Evolutionary conservation across 2,888 invertebrate genomes (phyloP), one percentile per base, ranked within the genome.

Genomic region (Callyntrura sp.): DNA sequence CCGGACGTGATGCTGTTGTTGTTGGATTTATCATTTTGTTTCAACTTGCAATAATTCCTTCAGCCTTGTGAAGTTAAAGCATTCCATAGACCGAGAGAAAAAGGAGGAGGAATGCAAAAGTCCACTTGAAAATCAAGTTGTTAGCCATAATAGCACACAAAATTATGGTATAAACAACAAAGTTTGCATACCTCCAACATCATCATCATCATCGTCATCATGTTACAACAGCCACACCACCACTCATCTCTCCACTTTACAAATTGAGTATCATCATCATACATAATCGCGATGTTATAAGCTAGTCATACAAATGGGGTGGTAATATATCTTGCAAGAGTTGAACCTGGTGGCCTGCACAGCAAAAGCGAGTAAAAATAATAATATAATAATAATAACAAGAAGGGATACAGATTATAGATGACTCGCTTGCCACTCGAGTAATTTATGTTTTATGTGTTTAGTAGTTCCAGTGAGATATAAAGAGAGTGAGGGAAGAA

Each of bases 51-150:
- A 48, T 82, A 65, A 23, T 65, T 82, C 82, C 82, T 45, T 65
- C 65, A 62, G 60, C 81, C 62, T 60, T 65, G 79, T 23, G 35
- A 79, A 76, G 25, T 51, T 76, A n/a, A 76, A 57, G 28, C 60
- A 79, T 79, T 79, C 60, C 79, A 60, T 17, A 9, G 60, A 57
- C 57, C 4, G 20, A 43, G 60, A n/a, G n/a, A n/a, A 70, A 70
- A 43, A 25, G 65, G 28, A 25, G 23, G 25, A 57, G 17, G 43
- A 73, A 57, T 55, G 25, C 78, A 20, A 57, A 60, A 82, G 87
- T 82, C 45, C 87, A 88, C 88, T 88, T 62, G 88, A 88, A 82
- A 88, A 88, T 88, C 88, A 88, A 88, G 88, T 88, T 88, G 88
- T 88, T 88, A 88, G 76, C 65, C 65, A 65, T 70, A 45, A 83